A percentile compares a stretch with the other conserved stretches of the same genome.
Conservation (phyloP, 53 echinoderm and acorn worm genomes). For the Pentamera pediparva region DNA sequence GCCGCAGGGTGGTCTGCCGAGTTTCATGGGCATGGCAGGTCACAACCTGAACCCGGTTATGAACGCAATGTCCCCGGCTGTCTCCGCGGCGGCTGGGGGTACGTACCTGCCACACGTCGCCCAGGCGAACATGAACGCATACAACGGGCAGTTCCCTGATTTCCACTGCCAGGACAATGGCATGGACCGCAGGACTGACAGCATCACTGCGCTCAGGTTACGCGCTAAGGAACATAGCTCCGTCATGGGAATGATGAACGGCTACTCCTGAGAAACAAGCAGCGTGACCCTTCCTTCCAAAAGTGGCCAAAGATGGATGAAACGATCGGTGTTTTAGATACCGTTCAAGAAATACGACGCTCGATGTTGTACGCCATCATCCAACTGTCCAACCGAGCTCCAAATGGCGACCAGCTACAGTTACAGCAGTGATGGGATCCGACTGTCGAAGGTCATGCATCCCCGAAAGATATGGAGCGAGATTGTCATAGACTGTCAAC, state of each 20-base stretch:
- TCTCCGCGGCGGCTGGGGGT: conserved; percentile 30
- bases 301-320: too few relatives aligned
- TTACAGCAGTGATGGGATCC: too few relatives aligned
- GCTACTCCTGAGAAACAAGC: conserved; percentile 53
- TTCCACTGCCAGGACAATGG: conserved; percentile 59
- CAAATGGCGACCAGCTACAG: too few relatives aligned
- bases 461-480: too few relatives aligned
- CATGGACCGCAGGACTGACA: conserved; percentile 79
- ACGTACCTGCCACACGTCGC: conserved; percentile 45
- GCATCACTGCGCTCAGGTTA: conserved; percentile 87
- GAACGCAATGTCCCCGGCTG: conserved; percentile 61
- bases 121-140: conserved; percentile 73
- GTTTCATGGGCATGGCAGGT: conserved; percentile 90
- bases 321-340: too few relatives aligned
- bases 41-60: conserved; percentile 53
- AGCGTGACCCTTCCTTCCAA: too few relatives aligned
- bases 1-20: conserved; percentile 84
- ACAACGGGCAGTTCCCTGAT: conserved; percentile 82
- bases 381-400: too few relatives aligned
- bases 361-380: too few relatives aligned
- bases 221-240: conserved; percentile 91
- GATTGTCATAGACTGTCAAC: too few relatives aligned
- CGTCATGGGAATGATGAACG: conserved; percentile 94
- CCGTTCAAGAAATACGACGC: too few relatives aligned
- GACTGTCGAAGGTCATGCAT: too few relatives aligned